phyloP scores from a whole-genome alignment of 1,140 invertebrate genomes.

The Palaemon carinicauda region DNA sequence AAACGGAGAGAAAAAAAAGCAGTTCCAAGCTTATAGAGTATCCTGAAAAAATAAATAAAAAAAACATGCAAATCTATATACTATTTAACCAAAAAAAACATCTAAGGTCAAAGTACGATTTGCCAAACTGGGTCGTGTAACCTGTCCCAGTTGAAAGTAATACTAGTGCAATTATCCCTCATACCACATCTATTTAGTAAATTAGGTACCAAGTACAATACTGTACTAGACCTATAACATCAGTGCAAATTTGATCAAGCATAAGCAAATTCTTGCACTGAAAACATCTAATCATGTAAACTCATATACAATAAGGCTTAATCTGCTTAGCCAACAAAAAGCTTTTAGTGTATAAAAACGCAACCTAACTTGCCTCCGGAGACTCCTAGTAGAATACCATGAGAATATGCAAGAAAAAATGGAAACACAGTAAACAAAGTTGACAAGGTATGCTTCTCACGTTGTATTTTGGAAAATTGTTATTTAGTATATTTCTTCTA shows the following conservation, averaged over 20 bases:
- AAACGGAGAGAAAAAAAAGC: no score
- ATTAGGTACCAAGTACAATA: not conserved
- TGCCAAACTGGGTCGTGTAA: no score
- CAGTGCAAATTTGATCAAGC: conserved; percentile 12
- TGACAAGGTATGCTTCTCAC: not conserved
- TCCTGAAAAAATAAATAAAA: no score
- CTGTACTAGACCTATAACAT: not conserved
- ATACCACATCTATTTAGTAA: no score
- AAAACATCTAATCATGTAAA: not conserved
- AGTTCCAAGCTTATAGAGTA: no score
- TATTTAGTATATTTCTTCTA: no score
- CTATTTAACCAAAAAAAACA: no score
- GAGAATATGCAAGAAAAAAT: conserved; percentile 18
- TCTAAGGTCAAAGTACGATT: no score
- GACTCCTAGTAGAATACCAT: conserved; percentile 65
- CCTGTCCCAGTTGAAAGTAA: no score
- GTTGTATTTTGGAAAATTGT: no score
- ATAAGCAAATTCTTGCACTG: conserved; percentile 16
- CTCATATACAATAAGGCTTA: not conserved
- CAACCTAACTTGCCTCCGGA: conserved; percentile 69
- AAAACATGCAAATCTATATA: no score
- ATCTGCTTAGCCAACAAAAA: not conserved
- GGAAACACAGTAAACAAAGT: conserved; percentile 21
- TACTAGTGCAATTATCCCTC: no score
- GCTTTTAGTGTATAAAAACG: not conserved